A percentile compares a stretch with the other conserved stretches of the same genome.
Evolutionary conservation across 2,888 invertebrate genomes (phyloP).

Genomic region (Drosophila acutilabella): DNA sequence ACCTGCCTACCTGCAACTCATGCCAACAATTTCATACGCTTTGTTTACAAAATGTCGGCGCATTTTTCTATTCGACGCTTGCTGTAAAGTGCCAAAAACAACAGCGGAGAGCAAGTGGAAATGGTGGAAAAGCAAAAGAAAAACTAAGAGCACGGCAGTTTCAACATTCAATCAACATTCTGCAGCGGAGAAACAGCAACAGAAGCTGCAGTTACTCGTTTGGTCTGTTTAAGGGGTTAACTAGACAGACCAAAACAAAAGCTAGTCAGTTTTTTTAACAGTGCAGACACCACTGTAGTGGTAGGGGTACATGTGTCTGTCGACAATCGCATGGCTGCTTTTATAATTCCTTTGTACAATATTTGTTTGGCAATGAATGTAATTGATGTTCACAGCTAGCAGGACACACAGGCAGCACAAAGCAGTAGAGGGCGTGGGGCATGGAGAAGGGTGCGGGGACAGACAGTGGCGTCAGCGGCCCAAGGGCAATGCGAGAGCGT

Average conservation of each 20-base stretch:
- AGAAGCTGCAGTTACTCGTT: conserved; percentile 45
- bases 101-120: conserved; percentile 22
- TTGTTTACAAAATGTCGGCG: conserved; percentile 71
- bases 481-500: conserved; percentile 34
- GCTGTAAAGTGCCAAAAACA: conserved; percentile 56
- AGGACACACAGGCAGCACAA: conserved; percentile 8
- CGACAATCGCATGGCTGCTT: conserved; percentile 59
- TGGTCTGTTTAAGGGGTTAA: conserved; percentile 27
- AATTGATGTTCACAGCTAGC: conserved; percentile 79
- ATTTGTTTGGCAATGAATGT: conserved; percentile 82
- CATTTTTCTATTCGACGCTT: conserved; percentile 38
- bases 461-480: background rate
- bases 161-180: conserved; percentile 66
- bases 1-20: background rate
- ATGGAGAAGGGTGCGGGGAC: background rate
- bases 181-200: conserved; percentile 33
- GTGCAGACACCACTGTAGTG: background rate
- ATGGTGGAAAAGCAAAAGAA: conserved; percentile 8
- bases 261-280: conserved; percentile 27
- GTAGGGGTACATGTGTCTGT: conserved; percentile 55
- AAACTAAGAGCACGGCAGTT: conserved; percentile 9
- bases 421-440: background rate
- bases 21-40: conserved; percentile 39
- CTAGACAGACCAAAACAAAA: conserved; percentile 65
- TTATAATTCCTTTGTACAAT: conserved; percentile 74